Base-by-base conservation (phyloP, 64 coral and sea anemone species). In the Stichodactyla mertensii region DNA sequence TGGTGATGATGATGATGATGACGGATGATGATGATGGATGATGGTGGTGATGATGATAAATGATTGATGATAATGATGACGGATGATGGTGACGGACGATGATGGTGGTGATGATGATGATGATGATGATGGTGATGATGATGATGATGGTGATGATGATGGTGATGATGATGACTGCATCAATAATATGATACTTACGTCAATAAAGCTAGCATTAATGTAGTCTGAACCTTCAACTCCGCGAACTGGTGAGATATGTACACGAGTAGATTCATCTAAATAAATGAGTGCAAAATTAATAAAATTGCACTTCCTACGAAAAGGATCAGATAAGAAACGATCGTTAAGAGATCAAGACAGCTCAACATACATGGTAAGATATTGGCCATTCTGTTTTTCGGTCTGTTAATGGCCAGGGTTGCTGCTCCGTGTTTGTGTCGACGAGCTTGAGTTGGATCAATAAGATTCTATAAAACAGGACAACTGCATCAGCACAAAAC, bases 191-290 rank as follows among this genome's bases (percentile, higher is more conserved):
- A 14, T 87, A 95, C 97, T 91, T 86, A 99, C 97, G 54, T 99
- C 97, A 53, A 99, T 90, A 74, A 83, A 99, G 79, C 93, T 99
- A 6, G 97, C 97, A 85, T 99, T 95, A 26, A 99, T 99, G 70
- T 95, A 95, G 60, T 93, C 93, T 18, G 88, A 92, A 16, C 97
- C 97, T 88, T 99, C 97, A 14, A 87, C 67, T 51, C 97, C 97
- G 4, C 93, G 88, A 61, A 92, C 66, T n/a, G 93, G 87, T 57
- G 88, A 51, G 52, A 99, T 78, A 64, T 88, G 83, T 4, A 99
- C 97, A 81, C 97, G 92, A 4, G 93, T 92, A 61, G 93, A 86
- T 60, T 99, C 97, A 82, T 92, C 97, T 99, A 61, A 45, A 28
- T 7, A 22, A 16, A 16, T 16, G 20, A 31, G 7, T 70, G 24